Base-by-base conservation (phyloP, 2,888 invertebrate genomes). In the Drosophila falleni region DNA sequence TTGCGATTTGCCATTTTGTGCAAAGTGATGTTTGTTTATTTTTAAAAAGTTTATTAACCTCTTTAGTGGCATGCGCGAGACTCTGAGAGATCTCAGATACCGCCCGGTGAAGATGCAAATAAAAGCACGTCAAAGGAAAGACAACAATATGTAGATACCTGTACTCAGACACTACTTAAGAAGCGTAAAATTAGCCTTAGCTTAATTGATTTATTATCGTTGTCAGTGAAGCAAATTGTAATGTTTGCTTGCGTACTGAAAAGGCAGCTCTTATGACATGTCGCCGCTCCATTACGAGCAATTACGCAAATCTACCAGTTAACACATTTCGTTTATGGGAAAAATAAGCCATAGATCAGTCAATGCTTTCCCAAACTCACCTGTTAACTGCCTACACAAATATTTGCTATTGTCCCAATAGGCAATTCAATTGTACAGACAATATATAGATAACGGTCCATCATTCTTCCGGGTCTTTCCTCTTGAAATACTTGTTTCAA, bases 141-240 rank as follows among this genome's bases (percentile, higher is more conserved):
- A 53, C 51, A 39, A 44, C 60, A 59, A 49, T 39, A 31, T 62
- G 42, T 23, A 33, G 11, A 33, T 33, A 63, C 47, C 49, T 15
- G 29, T 50, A 61, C 47, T 35, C 42, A 49, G 55, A 46, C 56
- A 61, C 60, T 61, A 63, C 60, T 61, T 44, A 68, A 82, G 78
- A 66, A 66, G 66, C 78, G 47, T 74, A 50, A 72, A 77, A 81
- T 80, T 71, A 83, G 63, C 87, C 69, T 72, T 46, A 69, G 37
- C 55, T 44, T 63, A 81, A 79, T 83, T 87, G 83, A 83, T 83
- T 87, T 77, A 85, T 85, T 85, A 83, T 77, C 77, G 66, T 59
- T 73, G 83, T 83, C 80, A 82, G 76, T 84, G 78, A 70, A 68
- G 47, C 53, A 71, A 54, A 65, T 66, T 71, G 63, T 66, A 66